Base-by-base conservation (phyloP, 2,888 invertebrate genomes). In the Oscheius sp. region DNA sequence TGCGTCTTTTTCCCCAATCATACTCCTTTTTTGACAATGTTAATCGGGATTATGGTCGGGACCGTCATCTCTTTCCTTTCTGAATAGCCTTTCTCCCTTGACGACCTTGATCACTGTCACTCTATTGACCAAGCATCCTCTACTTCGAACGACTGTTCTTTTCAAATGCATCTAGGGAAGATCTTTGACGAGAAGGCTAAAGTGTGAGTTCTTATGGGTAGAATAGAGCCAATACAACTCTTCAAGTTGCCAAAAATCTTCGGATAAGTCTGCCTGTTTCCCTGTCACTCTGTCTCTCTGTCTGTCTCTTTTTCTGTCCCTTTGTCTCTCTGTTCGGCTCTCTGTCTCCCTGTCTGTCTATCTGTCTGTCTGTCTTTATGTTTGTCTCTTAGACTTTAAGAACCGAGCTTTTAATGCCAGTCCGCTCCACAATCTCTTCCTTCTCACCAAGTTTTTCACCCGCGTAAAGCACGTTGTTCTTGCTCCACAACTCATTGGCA, bases 401-500 rank as follows among this genome's bases (percentile, higher is more conserved):
- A 42, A 42, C 42, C 42, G 7, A 42, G 42, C 7, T 42, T 13
- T 9, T 21, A 10, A 2, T 29, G 9, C 29, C 57, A 13, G 57
- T 57, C 29, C 57, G 29, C 29, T 57, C 29, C 29, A 29, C 29
- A n/a, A 33, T 13, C 9, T n/a, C 37, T 35, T 58, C 35, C 37
- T 60, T 37, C n/a, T 35, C 35, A 10, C 37, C 10, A 1, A 29
- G 33, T 60, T 60, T 60, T 60, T 60, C 9, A 13, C 58, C 58
- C 37, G 37, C 37, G 10, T 60, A 11, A 7, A 60, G 2, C 35
- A 9, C 37, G 53, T 29, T 29, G 29, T 53, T 53, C 29, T 53
- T 29, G n/a, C 53, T 63, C 63, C 63, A 35, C 60, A 37, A 42
- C 59, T 60, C 37, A 37, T 60, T 60, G 60, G 60, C 60, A 60